Evolutionary conservation across 2,113 vertebrate species (phyloP).

Genomic region (Lipophrys pholis): DNA sequence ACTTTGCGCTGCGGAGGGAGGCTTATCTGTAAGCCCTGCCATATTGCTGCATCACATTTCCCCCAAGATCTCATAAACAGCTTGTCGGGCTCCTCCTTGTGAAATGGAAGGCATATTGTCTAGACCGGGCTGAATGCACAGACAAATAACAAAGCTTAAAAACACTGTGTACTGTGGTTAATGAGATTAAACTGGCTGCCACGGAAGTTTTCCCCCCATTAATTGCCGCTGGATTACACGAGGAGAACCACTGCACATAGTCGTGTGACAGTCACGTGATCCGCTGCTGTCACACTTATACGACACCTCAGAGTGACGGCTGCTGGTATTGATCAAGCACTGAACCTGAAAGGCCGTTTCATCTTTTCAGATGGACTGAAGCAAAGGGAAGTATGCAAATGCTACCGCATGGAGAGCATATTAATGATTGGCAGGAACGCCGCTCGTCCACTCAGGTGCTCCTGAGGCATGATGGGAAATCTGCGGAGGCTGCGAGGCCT

Average conservation of each 20-base stretch:
- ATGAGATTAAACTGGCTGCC: conserved; percentile 69
- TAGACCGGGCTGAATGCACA: conserved; percentile 71
- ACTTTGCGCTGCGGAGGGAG: conserved; percentile 59
- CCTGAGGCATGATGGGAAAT: conserved; percentile 61
- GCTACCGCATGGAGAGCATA: conserved; percentile 20
- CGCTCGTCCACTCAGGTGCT: conserved; percentile 54
- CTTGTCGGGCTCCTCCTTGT: conserved; percentile 71
- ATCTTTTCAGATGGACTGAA: background rate
- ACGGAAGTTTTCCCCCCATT: conserved; percentile 47
- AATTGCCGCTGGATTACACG: conserved; percentile 61
- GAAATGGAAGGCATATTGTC: conserved; percentile 72
- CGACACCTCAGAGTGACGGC: conserved; percentile 27
- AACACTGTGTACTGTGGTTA: conserved; percentile 63
- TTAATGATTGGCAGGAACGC: conserved; percentile 67
- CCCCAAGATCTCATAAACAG: conserved; percentile 76
- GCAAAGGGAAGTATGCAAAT: conserved; percentile 23
- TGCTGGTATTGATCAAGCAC: conserved; percentile 27
- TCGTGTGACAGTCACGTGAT: conserved; percentile 23
- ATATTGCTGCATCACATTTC: conserved; percentile 75
- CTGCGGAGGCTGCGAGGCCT: conserved; percentile 54
- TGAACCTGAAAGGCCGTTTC: background rate
- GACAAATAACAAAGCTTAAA: conserved; percentile 64
- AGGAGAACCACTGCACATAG: conserved; percentile 28
- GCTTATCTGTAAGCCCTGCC: conserved; percentile 73
- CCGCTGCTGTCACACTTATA: background rate